Evolutionary conservation across 2,113 vertebrate genomes (phyloP).

Genomic region (Numenius arquata): DNA sequence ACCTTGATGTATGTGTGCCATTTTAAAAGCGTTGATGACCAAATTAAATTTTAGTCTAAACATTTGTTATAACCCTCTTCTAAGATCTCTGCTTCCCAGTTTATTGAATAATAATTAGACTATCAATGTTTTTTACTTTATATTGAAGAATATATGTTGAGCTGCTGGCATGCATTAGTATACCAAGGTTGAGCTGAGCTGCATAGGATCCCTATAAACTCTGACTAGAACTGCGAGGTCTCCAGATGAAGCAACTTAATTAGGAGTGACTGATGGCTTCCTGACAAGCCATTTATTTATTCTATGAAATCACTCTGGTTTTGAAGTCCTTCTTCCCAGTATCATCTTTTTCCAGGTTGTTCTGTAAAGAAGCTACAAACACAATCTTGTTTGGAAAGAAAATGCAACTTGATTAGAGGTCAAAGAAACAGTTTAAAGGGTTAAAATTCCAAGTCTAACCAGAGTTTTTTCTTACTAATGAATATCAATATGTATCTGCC

Average conservation of each 20-base stretch:
- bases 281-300: constrained; percentile 23
- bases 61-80: not conserved
- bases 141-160: not conserved
- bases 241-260: constrained; percentile 31
- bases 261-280: constrained; percentile 2
- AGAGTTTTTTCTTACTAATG: not conserved
- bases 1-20: not conserved
- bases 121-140: not conserved
- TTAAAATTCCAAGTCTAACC: not conserved
- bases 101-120: not conserved
- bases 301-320: not conserved
- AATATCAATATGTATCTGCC: not conserved
- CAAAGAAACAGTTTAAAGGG: not conserved
- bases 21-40: not conserved
- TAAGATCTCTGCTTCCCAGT: not conserved
- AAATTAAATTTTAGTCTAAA: not conserved
- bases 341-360: not conserved
- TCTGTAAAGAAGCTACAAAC: not conserved
- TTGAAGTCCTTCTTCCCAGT: not conserved
- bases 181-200: not conserved
- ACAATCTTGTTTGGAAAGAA: not conserved
- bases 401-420: not conserved
- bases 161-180: not conserved
- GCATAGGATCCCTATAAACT: not conserved
- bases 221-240: not conserved